Base-by-base conservation (phyloP, 2,797 vertebrate genomes). In the Alca torda region DNA sequence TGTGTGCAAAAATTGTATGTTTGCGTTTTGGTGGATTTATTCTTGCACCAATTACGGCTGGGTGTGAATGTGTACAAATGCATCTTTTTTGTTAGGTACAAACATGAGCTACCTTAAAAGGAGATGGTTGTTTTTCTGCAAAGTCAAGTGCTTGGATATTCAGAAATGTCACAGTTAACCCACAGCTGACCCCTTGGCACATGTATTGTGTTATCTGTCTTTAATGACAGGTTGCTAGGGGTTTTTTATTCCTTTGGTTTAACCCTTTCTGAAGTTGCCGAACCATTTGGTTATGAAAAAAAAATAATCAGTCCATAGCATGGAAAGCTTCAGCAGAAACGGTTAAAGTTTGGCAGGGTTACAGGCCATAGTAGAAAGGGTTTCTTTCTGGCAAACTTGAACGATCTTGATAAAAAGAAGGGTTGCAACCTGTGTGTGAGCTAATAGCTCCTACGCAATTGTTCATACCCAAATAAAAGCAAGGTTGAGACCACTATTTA, bases 81-180 rank as follows among this genome's bases (percentile, higher is more conserved):
- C 23, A 48, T 23, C 4, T 46, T 67, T 90, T 51, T 91, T 45
- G 28, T 51, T 24, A 6, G 24, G 13, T 25, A 8, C 70, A 31
- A 75, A 46, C 59, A 30, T 5, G 50, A 89, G 77, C 77, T 63
- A 12, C 88, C 77, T 79, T 85, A 63, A 74, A 76, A 87, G 80
- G 60, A 16, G 21, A 24, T 3, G 28, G 45, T 54, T 45, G 1
- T 88, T 94, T 74, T 92, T 57, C 39, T 82, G 67, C 95, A 92
- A 95, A 93, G 95, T 94, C 95, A 97, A 96, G 95, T 89, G 68
- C 95, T 92, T 77, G 87, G 89, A 50, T 43, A 56, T 16, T 95
- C 48, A 56, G 72, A 63, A 45, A 59, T 46, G 90, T 85, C 95
- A 5, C 89, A 11, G 75, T 74, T 97, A 90, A 95, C 95, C 96